phyloP scores from a whole-genome alignment of 2,113 vertebrate genomes.

The Monopterus albus region DNA sequence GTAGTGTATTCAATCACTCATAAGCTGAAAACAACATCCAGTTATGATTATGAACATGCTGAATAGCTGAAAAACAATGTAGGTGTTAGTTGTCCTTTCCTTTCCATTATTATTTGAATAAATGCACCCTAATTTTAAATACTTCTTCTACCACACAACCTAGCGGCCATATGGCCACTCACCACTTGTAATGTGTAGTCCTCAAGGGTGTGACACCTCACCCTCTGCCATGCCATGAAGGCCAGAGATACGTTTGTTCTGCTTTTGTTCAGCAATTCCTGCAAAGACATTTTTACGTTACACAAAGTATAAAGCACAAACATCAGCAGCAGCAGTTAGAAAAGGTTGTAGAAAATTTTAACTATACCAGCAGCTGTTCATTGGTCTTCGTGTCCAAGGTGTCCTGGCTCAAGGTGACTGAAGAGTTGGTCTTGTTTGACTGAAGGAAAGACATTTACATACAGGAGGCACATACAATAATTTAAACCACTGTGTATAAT shows the following conservation, averaged over 20 bases:
- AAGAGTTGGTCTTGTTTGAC: conserved; percentile 27
- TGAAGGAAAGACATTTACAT: conserved; percentile 10
- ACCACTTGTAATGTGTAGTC: conserved; percentile 57
- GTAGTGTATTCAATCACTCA: too few relatives aligned
- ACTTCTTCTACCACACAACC: background rate
- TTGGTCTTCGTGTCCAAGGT: conserved; percentile 55
- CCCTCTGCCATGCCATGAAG: conserved; percentile 36
- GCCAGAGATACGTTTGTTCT: conserved; percentile 30
- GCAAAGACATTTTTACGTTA: conserved; percentile 8
- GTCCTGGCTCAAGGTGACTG: background rate
- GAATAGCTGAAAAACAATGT: too few relatives aligned
- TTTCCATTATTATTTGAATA: too few relatives aligned
- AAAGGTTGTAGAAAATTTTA: background rate
- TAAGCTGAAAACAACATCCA: too few relatives aligned
- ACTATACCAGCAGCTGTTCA: conserved; percentile 70
- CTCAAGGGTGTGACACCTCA: conserved; percentile 4
- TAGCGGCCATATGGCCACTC: conserved; percentile 17
- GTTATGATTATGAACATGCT: too few relatives aligned
- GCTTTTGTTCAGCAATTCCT: conserved; percentile 66
- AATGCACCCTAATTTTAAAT: too few relatives aligned
- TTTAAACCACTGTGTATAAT: background rate
- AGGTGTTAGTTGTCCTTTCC: too few relatives aligned
- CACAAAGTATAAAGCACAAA: conserved; percentile 6
- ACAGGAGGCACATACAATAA: background rate
- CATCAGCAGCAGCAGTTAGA: background rate